A percentile compares a stretch with the other conserved stretches of the same genome.
Conservation (phyloP, 53 echinoderm and acorn worm genomes). For the Echinarachnius parma region DNA sequence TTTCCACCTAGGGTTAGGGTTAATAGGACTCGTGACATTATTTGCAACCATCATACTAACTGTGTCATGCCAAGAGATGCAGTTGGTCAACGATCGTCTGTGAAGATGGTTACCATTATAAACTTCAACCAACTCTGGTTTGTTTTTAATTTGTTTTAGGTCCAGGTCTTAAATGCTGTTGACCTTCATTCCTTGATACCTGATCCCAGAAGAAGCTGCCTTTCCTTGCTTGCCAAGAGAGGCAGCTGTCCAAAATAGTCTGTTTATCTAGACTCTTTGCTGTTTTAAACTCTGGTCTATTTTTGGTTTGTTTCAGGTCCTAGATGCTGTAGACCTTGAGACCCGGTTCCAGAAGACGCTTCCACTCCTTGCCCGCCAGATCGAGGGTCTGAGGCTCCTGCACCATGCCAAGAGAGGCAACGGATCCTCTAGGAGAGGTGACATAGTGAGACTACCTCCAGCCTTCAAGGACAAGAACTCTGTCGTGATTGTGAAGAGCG, state of each 20-base stretch:
- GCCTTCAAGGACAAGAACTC: constrained; percentile 35
- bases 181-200: no score
- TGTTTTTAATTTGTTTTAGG: no score
- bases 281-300: not conserved
- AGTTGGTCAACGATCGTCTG: no score
- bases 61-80: no score
- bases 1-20: no score
- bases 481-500: constrained; percentile 49
- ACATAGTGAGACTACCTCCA: constrained; percentile 21
- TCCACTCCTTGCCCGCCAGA: constrained; percentile 77
- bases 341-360: constrained; percentile 88
- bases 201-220: no score
- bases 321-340: constrained; percentile 89
- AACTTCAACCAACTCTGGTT: no score
- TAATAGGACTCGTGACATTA: no score
- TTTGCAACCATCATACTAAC: no score
- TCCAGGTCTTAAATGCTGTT: no score
- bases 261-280: not conserved
- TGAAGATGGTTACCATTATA: no score
- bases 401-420: constrained; percentile 52
- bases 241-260: not conserved
- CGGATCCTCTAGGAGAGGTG: not conserved
- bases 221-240: no score
- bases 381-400: constrained; percentile 85
- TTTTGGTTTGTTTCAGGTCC: constrained; percentile 47